Conservation (phyloP, 2,888 invertebrate genomes). For the Eueremaeus valkanovi region DNA sequence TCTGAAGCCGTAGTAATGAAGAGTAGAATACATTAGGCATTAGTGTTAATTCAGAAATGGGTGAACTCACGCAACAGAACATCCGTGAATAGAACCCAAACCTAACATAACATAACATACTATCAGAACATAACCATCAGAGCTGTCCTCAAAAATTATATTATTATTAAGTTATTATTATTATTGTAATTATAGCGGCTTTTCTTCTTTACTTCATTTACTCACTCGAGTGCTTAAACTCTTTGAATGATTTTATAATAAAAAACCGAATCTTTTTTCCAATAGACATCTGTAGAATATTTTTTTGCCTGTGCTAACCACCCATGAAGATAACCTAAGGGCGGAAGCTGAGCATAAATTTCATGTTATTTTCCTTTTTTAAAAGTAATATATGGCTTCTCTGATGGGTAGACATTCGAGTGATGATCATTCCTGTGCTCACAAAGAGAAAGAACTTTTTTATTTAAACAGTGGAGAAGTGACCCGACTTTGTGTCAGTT, state of each 20-base stretch:
- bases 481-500: constrained; percentile 12
- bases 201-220: not conserved
- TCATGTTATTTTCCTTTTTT: not conserved
- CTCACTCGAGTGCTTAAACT: too few species aligned
- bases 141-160: too few species aligned
- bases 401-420: not conserved
- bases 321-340: not conserved
- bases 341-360: constrained; percentile 17
- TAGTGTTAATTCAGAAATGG: not conserved
- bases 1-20: not conserved
- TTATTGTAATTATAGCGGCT: not conserved
- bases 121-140: not conserved
- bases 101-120: not conserved
- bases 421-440: not conserved
- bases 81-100: not conserved
- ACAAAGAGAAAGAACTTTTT: not conserved
- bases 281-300: too few species aligned
- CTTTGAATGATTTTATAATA: too few species aligned
- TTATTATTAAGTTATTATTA: not conserved
- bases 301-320: not conserved
- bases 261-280: too few species aligned
- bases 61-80: not conserved
- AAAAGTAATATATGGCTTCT: not conserved
- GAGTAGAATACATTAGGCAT: not conserved
- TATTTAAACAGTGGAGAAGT: not conserved